These are phyloP conservation scores for Drosophila birchii DNA, from an alignment of 2,888 invertebrate genomes.

Conservation along the genomic window DNA sequence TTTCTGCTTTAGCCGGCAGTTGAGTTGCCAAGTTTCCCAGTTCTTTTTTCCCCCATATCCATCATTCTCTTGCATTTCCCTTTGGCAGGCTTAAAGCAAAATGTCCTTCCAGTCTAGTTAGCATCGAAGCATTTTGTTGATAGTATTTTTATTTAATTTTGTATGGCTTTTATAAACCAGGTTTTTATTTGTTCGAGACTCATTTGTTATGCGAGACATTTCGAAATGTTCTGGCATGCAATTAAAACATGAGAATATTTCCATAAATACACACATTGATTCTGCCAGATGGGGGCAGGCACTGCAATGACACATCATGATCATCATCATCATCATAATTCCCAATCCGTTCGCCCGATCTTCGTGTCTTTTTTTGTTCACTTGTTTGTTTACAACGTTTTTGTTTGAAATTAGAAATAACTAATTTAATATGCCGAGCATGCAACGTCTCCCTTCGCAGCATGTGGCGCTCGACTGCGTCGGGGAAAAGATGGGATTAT, in stretches of 20 bases:
- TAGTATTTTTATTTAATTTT: neutral
- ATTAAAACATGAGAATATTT: slow-evolving; percentile 73
- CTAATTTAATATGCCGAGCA: slow-evolving; percentile 76
- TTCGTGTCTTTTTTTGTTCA: slow-evolving; percentile 13
- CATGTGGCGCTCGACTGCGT: slow-evolving; percentile 59
- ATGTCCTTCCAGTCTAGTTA: slow-evolving; percentile 42
- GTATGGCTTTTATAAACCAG: neutral
- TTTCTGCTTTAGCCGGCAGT: slow-evolving; percentile 72
- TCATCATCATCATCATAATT: slow-evolving; percentile 32
- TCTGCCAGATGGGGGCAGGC: slow-evolving; percentile 32
- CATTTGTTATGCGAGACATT: slow-evolving; percentile 60
- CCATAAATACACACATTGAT: slow-evolving; percentile 57
- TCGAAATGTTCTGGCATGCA: slow-evolving; percentile 58
- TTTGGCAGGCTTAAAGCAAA: slow-evolving; percentile 29
- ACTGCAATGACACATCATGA: slow-evolving; percentile 30
- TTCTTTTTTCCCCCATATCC: slow-evolving; percentile 23
- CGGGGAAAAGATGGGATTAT: slow-evolving; percentile 48
- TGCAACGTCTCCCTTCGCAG: slow-evolving; percentile 44
- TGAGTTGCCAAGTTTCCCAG: slow-evolving; percentile 57
- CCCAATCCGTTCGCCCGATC: slow-evolving; percentile 21
- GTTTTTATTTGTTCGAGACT: slow-evolving; percentile 33
- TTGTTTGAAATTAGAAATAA: slow-evolving; percentile 56
- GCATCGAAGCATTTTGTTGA: slow-evolving; percentile 10
- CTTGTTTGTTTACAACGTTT: slow-evolving; percentile 56
- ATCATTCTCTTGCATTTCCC: slow-evolving; percentile 44